phyloP scores from a whole-genome alignment of 1,140 invertebrate species.

The Drosophila bipectinata region DNA sequence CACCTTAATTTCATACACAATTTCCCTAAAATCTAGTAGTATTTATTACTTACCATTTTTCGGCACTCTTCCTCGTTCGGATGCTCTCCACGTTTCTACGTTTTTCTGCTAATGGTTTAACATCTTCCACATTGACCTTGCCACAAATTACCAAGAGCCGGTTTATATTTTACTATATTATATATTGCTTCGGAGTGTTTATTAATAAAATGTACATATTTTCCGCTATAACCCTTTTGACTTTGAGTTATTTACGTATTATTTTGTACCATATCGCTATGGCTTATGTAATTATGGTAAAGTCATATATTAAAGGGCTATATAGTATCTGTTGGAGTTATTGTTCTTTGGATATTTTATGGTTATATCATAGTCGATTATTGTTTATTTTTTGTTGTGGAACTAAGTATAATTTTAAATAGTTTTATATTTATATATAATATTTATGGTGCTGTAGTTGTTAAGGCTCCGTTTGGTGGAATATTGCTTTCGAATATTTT shows the following conservation, averaged over 20 bases:
- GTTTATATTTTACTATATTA: slow-evolving; percentile 7
- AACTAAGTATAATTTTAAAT: slow-evolving; percentile 34
- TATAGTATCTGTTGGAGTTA: slow-evolving; percentile 25
- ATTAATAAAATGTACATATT: slow-evolving; percentile 26
- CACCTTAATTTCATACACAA: no score
- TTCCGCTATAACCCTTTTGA: slow-evolving; percentile 37
- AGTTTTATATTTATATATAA: slow-evolving; percentile 16
- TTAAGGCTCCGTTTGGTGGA: not conserved
- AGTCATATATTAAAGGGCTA: slow-evolving; percentile 10
- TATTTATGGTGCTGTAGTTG: not conserved
- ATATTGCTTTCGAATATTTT: not conserved
- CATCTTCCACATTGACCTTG: slow-evolving; percentile 35
- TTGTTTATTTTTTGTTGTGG: slow-evolving; percentile 10
- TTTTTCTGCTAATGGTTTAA: slow-evolving; percentile 10
- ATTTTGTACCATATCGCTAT: slow-evolving; percentile 17
- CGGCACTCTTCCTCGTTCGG: slow-evolving; percentile 37
- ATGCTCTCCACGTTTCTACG: slow-evolving; percentile 15
- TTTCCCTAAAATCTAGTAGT: not conserved
- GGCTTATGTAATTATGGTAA: not conserved
- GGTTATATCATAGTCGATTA: slow-evolving; percentile 22
- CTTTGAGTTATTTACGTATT: slow-evolving; percentile 26
- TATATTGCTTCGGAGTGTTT: slow-evolving; percentile 54
- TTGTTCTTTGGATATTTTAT: slow-evolving; percentile 23
- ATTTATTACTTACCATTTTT: slow-evolving; percentile 34
- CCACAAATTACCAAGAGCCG: slow-evolving; percentile 24